A percentile compares a stretch with the other conserved stretches of the same genome.
These are phyloP conservation scores for Tachypleus tridentatus DNA, from an alignment of 1,140 invertebrate genomes.

Conservation along the genomic window DNA sequence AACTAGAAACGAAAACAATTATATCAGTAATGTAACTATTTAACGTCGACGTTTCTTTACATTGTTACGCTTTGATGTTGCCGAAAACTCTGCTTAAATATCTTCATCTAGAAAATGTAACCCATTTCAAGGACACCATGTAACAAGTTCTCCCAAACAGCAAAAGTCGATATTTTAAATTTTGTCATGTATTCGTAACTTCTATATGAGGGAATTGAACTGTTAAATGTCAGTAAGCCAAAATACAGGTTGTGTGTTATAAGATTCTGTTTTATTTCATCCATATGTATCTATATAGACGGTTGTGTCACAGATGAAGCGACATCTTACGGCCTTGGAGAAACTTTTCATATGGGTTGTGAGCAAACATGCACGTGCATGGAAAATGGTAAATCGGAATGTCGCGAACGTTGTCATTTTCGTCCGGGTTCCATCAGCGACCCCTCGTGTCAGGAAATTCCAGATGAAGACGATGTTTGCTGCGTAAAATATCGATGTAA, in stretches of 20 bases:
- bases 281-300: not conserved
- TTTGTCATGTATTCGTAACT: not conserved
- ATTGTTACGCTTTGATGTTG: too few species aligned
- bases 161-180: not conserved
- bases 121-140: too few species aligned
- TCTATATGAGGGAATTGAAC: not conserved
- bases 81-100: too few species aligned
- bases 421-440: constrained; percentile 33
- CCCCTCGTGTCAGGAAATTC: constrained; percentile 54
- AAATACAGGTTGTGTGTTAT: not conserved
- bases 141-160: not conserved
- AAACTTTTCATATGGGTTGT: constrained; percentile 5
- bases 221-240: not conserved
- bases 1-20: too few species aligned
- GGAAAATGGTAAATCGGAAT: constrained; percentile 3
- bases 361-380: constrained; percentile 6
- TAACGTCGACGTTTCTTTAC: too few species aligned
- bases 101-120: too few species aligned
- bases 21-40: too few species aligned
- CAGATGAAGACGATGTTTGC: constrained; percentile 55
- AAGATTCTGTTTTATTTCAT: not conserved
- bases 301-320: constrained; percentile 3
- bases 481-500: constrained; percentile 54
- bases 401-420: constrained; percentile 8
- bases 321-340: constrained; percentile 1